phyloP scores from a whole-genome alignment of 1,140 invertebrate genomes.

The Cyrtorhinus lividipennis region DNA sequence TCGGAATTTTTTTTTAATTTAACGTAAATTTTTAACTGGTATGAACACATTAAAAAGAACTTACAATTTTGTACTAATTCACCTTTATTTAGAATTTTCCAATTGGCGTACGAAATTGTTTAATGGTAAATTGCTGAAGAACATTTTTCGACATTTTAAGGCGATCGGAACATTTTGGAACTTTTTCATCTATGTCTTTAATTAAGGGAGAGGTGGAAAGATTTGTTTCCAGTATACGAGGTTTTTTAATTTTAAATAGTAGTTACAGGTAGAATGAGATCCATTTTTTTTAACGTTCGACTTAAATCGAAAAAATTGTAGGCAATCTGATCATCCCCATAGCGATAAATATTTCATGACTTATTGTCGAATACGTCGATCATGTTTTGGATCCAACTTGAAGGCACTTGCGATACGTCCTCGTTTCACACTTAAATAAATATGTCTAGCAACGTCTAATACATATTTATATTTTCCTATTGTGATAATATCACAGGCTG shows the following conservation, averaged over 20 bases:
- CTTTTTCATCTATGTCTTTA: neutral
- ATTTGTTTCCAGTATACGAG: neutral
- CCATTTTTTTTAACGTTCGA: neutral
- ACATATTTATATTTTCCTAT: conserved; percentile 1
- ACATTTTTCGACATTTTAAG: no score
- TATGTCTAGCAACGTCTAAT: conserved; percentile 4
- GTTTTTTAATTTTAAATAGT: neutral
- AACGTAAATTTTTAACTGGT: neutral
- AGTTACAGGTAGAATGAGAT: conserved; percentile 9
- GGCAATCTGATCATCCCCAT: neutral
- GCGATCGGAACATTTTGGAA: neutral
- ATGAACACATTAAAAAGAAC: neutral
- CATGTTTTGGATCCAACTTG: neutral
- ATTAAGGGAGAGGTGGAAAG: neutral
- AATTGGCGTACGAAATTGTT: no score
- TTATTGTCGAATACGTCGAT: neutral
- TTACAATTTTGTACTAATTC: neutral
- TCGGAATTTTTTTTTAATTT: neutral
- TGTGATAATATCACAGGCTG: conserved; percentile 9
- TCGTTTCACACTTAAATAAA: conserved; percentile 1
- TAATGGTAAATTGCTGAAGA: neutral
- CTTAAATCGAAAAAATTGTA: neutral
- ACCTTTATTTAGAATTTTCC: neutral
- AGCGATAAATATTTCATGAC: neutral
- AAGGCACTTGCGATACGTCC: conserved; percentile 2